Evolutionary conservation across 1,140 invertebrate genomes (phyloP), one percentile per base, ranked within the genome.

Genomic region (Propsilocerus akamusi): DNA sequence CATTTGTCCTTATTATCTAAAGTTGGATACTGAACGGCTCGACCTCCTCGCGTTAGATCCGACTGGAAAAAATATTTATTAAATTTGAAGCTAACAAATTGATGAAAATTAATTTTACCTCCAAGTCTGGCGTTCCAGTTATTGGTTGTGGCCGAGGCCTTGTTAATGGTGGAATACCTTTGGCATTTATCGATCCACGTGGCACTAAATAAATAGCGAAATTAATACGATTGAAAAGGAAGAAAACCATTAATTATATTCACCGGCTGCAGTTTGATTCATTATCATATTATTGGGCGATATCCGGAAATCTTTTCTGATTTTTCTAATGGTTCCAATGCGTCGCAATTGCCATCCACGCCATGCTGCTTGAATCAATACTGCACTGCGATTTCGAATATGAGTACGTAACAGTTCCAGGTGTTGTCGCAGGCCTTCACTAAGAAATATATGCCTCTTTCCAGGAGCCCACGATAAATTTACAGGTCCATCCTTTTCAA

Each of bases 401-500:
- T 84, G 80, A 11, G 76, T 76, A 48, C 89, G 71, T 54, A 90
- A 66, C 52, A 78, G 76, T 68, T 95, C 92, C 47, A 93, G 66
- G 54, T 87, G 72, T 68, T 95, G 92, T 14, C 92, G 73, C 53
- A 91, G 88, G 6, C 86, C 86, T 68, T 96, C 92, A 68, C 90
- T 94, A 52, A 94, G 74, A 67, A 95, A 95, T 17, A 94, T 86
- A 61, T 95, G 90, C 30, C 89, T 72, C 62, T 92, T 91, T 52
- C 91, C 92, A 22, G 90, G 72, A n/a, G 87, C 86, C 86, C 63
- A 65, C 41, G 63, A 59, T 48, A 65, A 50, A 0, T 62, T 65
- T 0, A 65, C 63, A 0, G 61, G 61, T 1, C 63, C 63, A 12
- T 65, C 61, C 32, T 63, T 47, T 22, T 61, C 57, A 0, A 62